Conservation (phyloP, 2,113 vertebrate genomes). For the Poicephalus gulielmi region DNA sequence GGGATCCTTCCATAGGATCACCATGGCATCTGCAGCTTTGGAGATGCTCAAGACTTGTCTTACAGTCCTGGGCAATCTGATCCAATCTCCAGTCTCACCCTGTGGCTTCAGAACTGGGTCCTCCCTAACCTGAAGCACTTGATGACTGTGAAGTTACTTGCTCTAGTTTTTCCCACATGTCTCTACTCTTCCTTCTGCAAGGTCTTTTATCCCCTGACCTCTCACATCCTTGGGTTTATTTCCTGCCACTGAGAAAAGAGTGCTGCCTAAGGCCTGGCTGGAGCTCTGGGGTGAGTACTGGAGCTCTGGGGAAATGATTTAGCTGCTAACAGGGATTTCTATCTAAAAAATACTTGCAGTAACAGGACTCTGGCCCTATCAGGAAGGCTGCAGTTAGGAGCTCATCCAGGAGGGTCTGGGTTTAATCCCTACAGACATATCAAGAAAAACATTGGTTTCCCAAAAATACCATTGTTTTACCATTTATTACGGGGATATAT, state of each 20-base stretch:
- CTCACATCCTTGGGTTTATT: not conserved
- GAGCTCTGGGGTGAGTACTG: not conserved
- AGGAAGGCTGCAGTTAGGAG: not conserved
- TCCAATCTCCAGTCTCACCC: not conserved
- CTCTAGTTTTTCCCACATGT: not conserved
- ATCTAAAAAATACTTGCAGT: not conserved
- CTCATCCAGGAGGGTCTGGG: not conserved
- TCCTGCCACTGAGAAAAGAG: not conserved
- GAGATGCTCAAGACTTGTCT: not conserved
- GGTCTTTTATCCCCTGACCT: not conserved
- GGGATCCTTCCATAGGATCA: not conserved
- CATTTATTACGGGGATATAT: not conserved
- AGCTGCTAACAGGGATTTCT: not conserved
- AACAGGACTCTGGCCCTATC: not conserved
- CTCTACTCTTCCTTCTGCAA: not conserved
- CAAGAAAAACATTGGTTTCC: not conserved
- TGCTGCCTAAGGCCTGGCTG: not conserved
- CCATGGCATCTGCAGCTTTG: not conserved
- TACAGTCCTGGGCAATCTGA: not conserved
- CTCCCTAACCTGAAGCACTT: not conserved
- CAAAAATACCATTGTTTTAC: not conserved
- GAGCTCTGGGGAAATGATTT: not conserved
- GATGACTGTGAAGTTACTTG: not conserved
- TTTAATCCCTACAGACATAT: not conserved
- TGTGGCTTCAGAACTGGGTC: not conserved